Evolutionary conservation across 2,888 invertebrate genomes (phyloP).

Genomic region (Calliphora vomitoria): DNA sequence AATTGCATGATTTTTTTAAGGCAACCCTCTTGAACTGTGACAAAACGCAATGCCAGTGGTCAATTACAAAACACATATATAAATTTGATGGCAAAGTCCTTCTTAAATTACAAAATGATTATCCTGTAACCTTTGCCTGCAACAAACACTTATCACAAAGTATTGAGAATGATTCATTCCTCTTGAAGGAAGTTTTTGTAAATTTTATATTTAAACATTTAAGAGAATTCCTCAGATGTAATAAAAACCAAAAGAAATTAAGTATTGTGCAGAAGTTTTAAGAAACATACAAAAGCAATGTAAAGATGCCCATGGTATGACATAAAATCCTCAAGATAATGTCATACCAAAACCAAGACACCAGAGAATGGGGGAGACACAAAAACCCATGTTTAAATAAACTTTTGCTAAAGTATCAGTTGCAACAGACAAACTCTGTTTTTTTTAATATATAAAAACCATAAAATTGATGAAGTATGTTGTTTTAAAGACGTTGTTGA

Average conservation of each 20-base stretch:
- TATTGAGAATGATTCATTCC: background rate
- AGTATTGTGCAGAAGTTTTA: slow-evolving; percentile 26
- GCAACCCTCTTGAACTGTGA: background rate
- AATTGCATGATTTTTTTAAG: slow-evolving; percentile 8
- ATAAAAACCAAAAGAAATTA: background rate
- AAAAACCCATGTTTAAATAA: slow-evolving; percentile 33
- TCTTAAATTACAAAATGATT: slow-evolving; percentile 23
- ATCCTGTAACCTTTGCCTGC: background rate
- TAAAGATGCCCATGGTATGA: background rate
- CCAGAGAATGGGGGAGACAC: background rate
- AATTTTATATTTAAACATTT: background rate
- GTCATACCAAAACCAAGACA: background rate
- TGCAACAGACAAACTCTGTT: slow-evolving; percentile 18
- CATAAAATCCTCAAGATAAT: slow-evolving; percentile 17
- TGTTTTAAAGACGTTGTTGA: slow-evolving; percentile 1
- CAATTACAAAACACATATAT: background rate
- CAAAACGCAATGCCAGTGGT: background rate
- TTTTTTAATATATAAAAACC: slow-evolving; percentile 14
- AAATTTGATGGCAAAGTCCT: background rate
- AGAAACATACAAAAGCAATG: background rate
- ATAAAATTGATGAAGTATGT: slow-evolving; percentile 63
- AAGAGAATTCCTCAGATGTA: background rate
- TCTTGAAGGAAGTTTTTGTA: background rate
- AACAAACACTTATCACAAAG: slow-evolving; percentile 25
- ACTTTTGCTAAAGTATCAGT: slow-evolving; percentile 47